phyloP scores from a whole-genome alignment of 2,888 invertebrate genomes.

The Hololepta plana region DNA sequence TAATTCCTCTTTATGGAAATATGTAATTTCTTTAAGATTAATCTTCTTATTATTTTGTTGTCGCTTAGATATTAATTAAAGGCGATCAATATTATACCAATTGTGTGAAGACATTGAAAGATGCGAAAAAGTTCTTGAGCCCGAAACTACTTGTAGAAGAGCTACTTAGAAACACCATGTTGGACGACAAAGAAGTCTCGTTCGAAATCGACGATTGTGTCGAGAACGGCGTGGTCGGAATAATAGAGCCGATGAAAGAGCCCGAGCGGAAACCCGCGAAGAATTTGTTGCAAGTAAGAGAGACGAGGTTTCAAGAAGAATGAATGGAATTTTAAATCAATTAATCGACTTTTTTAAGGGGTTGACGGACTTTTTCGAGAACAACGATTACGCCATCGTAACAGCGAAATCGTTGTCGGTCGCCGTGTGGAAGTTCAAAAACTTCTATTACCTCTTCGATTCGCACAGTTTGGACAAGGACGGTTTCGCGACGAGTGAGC shows the following conservation, averaged over 20 bases:
- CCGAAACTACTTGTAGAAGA: conserved; percentile 20
- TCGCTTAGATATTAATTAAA: conserved; percentile 19
- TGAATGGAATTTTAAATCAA: no score
- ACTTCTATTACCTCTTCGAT: conserved; percentile 27
- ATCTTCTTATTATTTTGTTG: no score
- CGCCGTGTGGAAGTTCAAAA: conserved; percentile 27
- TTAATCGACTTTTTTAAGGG: no score
- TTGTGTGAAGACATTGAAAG: conserved; percentile 16
- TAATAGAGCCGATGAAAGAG: no score
- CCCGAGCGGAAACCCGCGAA: no score
- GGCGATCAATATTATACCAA: conserved; percentile 27
- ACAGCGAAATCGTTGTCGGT: conserved; percentile 19
- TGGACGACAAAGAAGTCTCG: conserved; percentile 18
- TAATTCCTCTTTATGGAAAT: no score
- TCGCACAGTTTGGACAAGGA: conserved; percentile 29
- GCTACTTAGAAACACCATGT: conserved; percentile 20
- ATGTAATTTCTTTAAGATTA: no score
- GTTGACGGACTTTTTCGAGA: conserved; percentile 23
- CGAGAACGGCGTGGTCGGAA: conserved; percentile 21
- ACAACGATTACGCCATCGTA: conserved; percentile 30
- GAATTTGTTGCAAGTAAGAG: no score
- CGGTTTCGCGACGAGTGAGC: no score
- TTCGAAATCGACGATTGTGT: conserved; percentile 21
- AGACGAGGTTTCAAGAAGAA: no score
- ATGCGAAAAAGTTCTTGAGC: conserved; percentile 16